Percentiles rank a stretch among this genome's conserved stretches.
phyloP scores from a whole-genome alignment of 1,140 invertebrate genomes.

The Cydia amplana region DNA sequence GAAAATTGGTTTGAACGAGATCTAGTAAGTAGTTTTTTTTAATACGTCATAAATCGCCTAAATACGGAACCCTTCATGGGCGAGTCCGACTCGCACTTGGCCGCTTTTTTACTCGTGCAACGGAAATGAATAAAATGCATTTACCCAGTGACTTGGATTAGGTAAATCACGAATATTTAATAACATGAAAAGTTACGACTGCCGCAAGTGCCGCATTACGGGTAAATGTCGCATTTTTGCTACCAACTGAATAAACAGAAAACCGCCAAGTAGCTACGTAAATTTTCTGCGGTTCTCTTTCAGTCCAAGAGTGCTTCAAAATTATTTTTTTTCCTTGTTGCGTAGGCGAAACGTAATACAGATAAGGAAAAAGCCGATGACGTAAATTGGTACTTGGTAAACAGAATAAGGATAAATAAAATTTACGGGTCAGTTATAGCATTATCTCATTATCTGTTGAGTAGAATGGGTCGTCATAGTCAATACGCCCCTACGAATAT shows the following conservation, averaged over 20 bases:
- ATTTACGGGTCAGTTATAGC: neutral
- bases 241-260: constrained; percentile 1
- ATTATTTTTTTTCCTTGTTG: neutral
- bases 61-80: too few relatives aligned
- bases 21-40: too few relatives aligned
- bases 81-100: too few relatives aligned
- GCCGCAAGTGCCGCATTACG: neutral
- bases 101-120: neutral
- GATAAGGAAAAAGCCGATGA: neutral
- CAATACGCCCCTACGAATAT: too few relatives aligned
- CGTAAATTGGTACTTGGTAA: constrained; percentile 5
- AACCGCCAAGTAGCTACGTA: neutral
- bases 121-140: neutral
- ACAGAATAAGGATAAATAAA: neutral
- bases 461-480: too few relatives aligned
- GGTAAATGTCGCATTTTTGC: neutral
- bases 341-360: neutral
- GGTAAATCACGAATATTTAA: neutral
- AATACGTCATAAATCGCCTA: too few relatives aligned
- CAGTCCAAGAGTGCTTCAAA: neutral
- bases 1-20: too few relatives aligned
- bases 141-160: neutral
- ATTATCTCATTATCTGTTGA: too few relatives aligned
- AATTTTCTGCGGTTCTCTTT: constrained; percentile 2
- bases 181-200: neutral